Evolutionary conservation across 2,113 vertebrate species (phyloP).

Genomic region (Pseudois nayaur): DNA sequence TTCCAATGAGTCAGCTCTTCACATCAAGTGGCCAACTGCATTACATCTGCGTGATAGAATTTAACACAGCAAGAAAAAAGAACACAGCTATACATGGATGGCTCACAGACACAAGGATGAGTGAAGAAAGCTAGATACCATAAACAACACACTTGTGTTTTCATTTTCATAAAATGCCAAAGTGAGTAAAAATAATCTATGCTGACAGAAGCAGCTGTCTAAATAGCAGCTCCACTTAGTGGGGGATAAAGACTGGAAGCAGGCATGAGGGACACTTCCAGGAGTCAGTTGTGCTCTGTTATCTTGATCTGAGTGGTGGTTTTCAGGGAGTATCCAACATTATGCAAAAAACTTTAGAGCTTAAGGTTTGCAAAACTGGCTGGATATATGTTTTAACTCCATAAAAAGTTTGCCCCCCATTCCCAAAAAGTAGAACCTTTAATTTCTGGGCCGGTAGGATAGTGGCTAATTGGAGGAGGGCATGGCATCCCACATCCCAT

Average conservation of each 20-base stretch:
- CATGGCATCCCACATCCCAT: background rate
- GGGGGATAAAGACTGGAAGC: background rate
- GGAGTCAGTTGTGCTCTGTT: background rate
- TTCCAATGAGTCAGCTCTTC: background rate
- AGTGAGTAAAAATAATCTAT: background rate
- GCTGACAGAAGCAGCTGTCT: background rate
- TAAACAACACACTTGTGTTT: background rate
- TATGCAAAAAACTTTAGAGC: background rate
- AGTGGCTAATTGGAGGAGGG: background rate
- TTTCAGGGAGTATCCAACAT: background rate
- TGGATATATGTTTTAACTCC: background rate
- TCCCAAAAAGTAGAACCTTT: background rate
- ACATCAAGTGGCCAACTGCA: background rate
- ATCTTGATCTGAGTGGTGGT: background rate
- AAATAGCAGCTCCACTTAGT: background rate
- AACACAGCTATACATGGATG: background rate
- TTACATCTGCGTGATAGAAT: accelerated
- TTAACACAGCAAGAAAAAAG: background rate
- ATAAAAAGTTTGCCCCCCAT: background rate
- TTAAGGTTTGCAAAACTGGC: background rate
- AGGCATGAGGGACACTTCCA: background rate
- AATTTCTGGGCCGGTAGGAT: background rate
- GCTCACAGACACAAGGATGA: background rate
- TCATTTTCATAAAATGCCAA: background rate
- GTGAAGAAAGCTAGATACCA: background rate